Evolutionary conservation across 2,113 vertebrate genomes (phyloP), one percentile per base, ranked within the genome.

Genomic region (Macquaria australasica): DNA sequence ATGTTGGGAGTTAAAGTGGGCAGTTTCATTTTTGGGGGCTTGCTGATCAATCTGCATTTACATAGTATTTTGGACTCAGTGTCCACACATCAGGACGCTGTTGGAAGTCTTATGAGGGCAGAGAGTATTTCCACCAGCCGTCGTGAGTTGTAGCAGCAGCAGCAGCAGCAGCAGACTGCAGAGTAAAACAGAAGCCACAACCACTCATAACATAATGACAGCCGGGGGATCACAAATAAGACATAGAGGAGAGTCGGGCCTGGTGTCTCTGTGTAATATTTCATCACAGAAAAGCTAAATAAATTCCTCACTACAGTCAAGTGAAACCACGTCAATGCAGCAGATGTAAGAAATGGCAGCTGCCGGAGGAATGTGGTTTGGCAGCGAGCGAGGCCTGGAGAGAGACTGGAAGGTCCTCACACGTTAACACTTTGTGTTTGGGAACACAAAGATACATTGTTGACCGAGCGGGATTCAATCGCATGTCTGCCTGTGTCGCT

Each of bases 261-360:
- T 63, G 90, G 89, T 92, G 94, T 92, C 81, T 93, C 87, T 88
- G 93, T 91, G 94, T 94, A 94, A 93, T 94, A 95, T 96, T 95
- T 95, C 94, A 94, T 95, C 92, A 92, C 72, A 93, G 90, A 93
- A 94, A 93, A 94, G 88, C 93, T 89, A 92, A 94, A 94, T 95
- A 95, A 92, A 96, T 96, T 95, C 94, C 92, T 92, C 74, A 79
- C 86, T 90, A 84, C 88, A 92, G 91, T 87, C 81, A 87, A 93
- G 95, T 91, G 93, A 94, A 94, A 94, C 91, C 95, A 90, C 90
- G 93, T 96, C 94, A 94, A 92, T 90, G 91, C 90, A 92, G 90
- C 95, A 95, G 95, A 96, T 95, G 96, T 95, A 93, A 94, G 88
- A 93, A 93, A 95, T 93, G 93, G 94, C 94, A 95, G 93, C 92